Percentiles rank a stretch among this genome's conserved stretches.
Conservation (phyloP, 2,113 vertebrate genomes). For the Gobiocypris rarus region DNA sequence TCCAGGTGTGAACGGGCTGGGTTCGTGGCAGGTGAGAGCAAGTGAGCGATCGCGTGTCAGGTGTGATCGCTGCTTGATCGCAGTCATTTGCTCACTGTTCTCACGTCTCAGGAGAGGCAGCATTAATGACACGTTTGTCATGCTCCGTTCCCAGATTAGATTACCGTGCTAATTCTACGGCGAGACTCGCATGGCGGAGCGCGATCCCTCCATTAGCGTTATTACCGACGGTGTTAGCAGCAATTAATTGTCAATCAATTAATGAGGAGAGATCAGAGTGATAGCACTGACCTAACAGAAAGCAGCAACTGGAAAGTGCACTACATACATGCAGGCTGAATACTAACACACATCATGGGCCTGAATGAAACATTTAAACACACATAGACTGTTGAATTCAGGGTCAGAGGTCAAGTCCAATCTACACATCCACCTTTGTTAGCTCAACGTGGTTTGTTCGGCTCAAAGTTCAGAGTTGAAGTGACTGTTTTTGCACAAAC, state of each 20-base stretch:
- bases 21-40: slow-evolving; percentile 39
- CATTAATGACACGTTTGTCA: slow-evolving; percentile 73
- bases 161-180: slow-evolving; percentile 67
- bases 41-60: not conserved
- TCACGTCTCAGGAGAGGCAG: slow-evolving; percentile 63
- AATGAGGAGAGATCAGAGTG: slow-evolving; percentile 61
- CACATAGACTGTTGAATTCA: not conserved
- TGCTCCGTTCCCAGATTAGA: slow-evolving; percentile 71
- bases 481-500: not conserved
- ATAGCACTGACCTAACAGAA: slow-evolving; percentile 36
- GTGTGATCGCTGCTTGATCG: slow-evolving; percentile 20
- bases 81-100: slow-evolving; percentile 68
- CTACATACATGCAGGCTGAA: not conserved
- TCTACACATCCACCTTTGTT: not conserved
- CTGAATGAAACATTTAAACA: not conserved
- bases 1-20: slow-evolving; percentile 17
- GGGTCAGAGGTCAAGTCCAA: not conserved
- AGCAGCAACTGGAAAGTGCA: not conserved
- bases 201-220: slow-evolving; percentile 66
- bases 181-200: slow-evolving; percentile 67
- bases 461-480: slow-evolving; percentile 7
- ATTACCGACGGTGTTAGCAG: slow-evolving; percentile 56
- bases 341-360: not conserved
- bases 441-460: not conserved
- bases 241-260: slow-evolving; percentile 65